A percentile compares a stretch with the other conserved stretches of the same genome.
Conservation (phyloP, 2,113 vertebrate species). For the Felis chaus region DNA sequence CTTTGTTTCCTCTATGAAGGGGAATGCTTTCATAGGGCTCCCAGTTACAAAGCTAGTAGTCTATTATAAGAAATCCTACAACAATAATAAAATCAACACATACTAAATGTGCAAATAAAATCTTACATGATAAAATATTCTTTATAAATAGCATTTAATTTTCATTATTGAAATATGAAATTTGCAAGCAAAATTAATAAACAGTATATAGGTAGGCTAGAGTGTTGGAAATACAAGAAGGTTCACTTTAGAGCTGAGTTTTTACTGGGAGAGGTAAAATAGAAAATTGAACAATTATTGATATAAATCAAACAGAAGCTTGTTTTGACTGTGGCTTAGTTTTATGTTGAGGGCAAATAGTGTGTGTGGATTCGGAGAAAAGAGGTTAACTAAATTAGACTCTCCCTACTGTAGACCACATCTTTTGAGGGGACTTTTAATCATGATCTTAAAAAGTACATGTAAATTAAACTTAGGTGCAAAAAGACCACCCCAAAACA, state of each 20-base stretch:
- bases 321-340: background rate
- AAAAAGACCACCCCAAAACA: background rate
- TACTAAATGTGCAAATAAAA: slow-evolving; percentile 3
- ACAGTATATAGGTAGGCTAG: background rate
- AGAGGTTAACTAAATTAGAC: background rate
- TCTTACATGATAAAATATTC: background rate
- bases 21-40: background rate
- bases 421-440: background rate
- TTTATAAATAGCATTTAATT: background rate
- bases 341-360: background rate
- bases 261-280: background rate
- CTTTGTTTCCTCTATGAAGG: background rate
- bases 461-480: background rate
- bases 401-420: background rate
- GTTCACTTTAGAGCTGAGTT: background rate
- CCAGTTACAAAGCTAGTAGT: background rate
- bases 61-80: slow-evolving; percentile 6
- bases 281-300: background rate
- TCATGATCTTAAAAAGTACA: slow-evolving; percentile 24
- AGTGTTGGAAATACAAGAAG: background rate
- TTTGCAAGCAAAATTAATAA: slow-evolving; percentile 5
- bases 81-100: background rate
- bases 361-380: background rate
- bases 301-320: slow-evolving; percentile 2
- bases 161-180: background rate